Evolutionary conservation across 2,888 invertebrate genomes (phyloP), one percentile per base, ranked within the genome.

Genomic region (Campopleginae sp.): DNA sequence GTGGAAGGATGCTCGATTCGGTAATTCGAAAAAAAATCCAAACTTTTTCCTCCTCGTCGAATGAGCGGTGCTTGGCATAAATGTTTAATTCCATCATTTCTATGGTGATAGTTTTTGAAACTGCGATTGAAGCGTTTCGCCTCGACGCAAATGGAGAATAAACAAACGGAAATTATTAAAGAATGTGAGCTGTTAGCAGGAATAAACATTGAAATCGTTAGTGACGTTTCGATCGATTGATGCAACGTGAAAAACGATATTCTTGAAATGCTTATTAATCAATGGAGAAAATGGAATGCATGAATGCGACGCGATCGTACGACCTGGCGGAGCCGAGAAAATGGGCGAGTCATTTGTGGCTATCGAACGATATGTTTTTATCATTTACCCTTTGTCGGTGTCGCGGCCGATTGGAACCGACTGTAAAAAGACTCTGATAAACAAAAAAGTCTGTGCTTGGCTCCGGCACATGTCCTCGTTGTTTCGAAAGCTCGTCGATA

Each of bases 341-440:
- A 14, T 19, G 51, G 19, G 51, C 19, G 27, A 51, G 58, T 44
- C 46, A 77, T 42, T 38, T 68, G 27, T 19, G 19, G 19, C 51
- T 5, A 44, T n/a, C 42, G 23, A 63, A 63, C 46, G 61, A 33
- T 14, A 71, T n/a, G n/a, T 31, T n/a, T 23, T 19, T 71, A 72
- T 65, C 80, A 42, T 65, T 38, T 48, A 8, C 42, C 46, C 48
- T 48, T 74, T 81, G 44, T 66, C 17, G 6, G 23, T 23, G n/a
- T n/a, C n/a, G 7, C n/a, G 3, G 33, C 7, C 19, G 75, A 70
- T 63, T 61, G 19, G 61, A 75, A 63, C 42, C 4, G 44, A 68
- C 44, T 6, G 38, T n/a, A 42, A 23, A 54, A 70, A 27, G 19
- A 19, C 19, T n/a, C n/a, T 19, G n/a, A 71, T 17, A 33, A 54